Evolutionary conservation across 2,113 vertebrate genomes (phyloP).

Genomic region (Melanostigma gelatinosum): DNA sequence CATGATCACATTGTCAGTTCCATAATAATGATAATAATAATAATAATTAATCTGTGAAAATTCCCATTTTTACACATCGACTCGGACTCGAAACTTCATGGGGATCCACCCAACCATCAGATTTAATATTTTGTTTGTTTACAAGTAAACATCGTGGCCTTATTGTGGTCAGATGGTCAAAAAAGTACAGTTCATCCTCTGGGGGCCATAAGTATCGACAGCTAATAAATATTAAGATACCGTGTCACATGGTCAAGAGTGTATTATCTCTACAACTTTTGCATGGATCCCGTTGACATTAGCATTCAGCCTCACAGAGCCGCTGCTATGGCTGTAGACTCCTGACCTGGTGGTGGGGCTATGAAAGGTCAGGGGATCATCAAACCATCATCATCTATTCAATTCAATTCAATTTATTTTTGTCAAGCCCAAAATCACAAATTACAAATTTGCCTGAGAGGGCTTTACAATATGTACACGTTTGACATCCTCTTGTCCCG

Average conservation of each 20-base stretch:
- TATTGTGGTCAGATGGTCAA: background rate
- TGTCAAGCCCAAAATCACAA: no score
- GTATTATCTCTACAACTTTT: background rate
- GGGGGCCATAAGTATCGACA: background rate
- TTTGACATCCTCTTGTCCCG: no score
- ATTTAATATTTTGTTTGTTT: background rate
- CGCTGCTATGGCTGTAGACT: no score
- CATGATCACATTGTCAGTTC: background rate
- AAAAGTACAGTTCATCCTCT: background rate
- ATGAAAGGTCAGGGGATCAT: background rate
- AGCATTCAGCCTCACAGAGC: no score
- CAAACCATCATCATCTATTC: background rate
- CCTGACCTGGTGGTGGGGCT: no score
- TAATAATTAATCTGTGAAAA: background rate
- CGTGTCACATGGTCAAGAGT: background rate
- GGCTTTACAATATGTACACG: no score
- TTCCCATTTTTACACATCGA: background rate
- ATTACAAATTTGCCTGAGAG: no score
- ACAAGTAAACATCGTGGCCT: background rate
- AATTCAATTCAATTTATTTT: no score
- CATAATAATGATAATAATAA: background rate
- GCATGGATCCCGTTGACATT: background rate
- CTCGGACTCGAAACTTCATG: background rate
- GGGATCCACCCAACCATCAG: background rate
- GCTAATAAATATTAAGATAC: background rate